Conservation (phyloP, 2,797 vertebrate species). For the Falco peregrinus region DNA sequence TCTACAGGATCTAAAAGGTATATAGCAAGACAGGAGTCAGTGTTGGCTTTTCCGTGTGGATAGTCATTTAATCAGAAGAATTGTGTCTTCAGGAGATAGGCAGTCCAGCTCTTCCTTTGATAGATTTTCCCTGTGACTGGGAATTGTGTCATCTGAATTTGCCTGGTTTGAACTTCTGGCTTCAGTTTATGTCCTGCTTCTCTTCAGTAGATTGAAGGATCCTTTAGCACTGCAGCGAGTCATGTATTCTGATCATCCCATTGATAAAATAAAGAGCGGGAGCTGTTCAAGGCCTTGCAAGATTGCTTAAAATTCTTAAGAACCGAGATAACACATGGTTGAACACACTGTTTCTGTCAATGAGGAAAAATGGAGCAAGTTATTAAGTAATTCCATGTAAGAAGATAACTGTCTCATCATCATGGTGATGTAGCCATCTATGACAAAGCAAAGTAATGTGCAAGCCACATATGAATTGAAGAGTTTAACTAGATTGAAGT, state of each 20-base stretch:
- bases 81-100: background rate
- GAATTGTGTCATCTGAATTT: background rate
- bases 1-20: background rate
- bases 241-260: background rate
- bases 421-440: background rate
- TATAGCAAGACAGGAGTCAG: background rate
- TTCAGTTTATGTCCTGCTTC: background rate
- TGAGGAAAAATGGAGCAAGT: slow-evolving; percentile 9
- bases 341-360: background rate
- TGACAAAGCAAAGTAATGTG: background rate
- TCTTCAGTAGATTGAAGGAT: background rate
- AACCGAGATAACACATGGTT: background rate
- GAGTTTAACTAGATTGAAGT: background rate
- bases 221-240: background rate
- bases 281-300: background rate
- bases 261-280: slow-evolving; percentile 11
- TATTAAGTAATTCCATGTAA: background rate
- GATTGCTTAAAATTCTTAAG: background rate
- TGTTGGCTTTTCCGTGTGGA: background rate
- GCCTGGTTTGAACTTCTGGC: background rate
- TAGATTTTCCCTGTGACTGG: background rate
- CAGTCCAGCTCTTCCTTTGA: background rate
- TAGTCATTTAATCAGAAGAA: background rate
- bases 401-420: background rate
- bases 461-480: background rate